A percentile compares a stretch with the other conserved stretches of the same genome.
Evolutionary conservation across 2,888 invertebrate genomes (phyloP).

Genomic region (Tortrix viridana): DNA sequence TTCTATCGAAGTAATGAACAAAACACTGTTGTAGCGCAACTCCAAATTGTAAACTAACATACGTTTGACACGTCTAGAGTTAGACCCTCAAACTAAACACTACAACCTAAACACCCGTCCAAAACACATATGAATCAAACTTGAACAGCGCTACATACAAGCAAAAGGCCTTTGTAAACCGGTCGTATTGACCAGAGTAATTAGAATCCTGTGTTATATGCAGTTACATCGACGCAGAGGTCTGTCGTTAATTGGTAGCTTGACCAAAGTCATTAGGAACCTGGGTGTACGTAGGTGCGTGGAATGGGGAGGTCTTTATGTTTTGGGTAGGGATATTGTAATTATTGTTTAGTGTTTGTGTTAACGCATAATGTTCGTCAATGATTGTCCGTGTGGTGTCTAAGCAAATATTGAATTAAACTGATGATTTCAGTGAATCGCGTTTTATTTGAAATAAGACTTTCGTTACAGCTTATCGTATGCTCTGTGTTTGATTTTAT

Average conservation of each 20-base stretch:
- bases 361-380: conserved; percentile 33
- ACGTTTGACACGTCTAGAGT: conserved; percentile 31
- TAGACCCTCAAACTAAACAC: conserved; percentile 25
- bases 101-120: conserved; percentile 26
- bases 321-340: conserved; percentile 14
- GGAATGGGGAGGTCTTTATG: not conserved
- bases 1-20: too few species aligned
- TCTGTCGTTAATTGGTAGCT: conserved; percentile 1
- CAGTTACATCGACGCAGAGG: not conserved
- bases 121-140: conserved; percentile 2
- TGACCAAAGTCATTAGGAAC: conserved; percentile 1
- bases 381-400: conserved; percentile 20
- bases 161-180: conserved; percentile 6
- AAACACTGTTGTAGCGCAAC: not conserved
- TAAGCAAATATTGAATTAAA: conserved; percentile 32
- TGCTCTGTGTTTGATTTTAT: not conserved
- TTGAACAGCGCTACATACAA: conserved; percentile 8
- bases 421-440: conserved; percentile 25
- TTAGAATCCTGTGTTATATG: not conserved
- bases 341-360: conserved; percentile 32
- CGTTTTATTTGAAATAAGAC: conserved; percentile 3
- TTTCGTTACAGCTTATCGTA: not conserved
- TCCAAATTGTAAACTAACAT: conserved; percentile 16
- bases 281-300: not conserved
- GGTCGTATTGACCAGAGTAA: conserved; percentile 4